These are phyloP conservation scores for Pomatorhinus ruficollis DNA, from an alignment of 2,113 vertebrate species.

Conservation along the genomic window DNA sequence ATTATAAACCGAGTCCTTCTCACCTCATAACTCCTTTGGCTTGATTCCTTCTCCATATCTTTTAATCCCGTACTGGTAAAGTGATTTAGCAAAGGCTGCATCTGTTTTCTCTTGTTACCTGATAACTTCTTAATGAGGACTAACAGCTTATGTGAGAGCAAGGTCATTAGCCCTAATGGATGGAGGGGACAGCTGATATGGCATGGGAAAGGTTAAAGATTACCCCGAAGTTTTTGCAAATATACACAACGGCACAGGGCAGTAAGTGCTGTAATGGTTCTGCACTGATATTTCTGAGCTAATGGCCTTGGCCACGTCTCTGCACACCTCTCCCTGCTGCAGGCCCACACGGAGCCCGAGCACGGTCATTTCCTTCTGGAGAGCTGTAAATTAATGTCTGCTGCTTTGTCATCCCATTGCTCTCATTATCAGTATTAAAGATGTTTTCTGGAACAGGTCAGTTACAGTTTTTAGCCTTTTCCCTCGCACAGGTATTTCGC, in stretches of 20 bases:
- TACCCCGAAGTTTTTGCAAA: constrained; percentile 55
- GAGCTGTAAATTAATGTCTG: not conserved
- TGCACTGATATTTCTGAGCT: constrained; percentile 54
- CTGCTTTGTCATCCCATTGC: not conserved
- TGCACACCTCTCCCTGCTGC: not conserved
- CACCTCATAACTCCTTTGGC: constrained; percentile 59
- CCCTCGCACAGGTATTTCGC: not conserved
- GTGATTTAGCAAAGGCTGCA: constrained; percentile 82
- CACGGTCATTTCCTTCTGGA: not conserved
- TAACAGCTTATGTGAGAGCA: constrained; percentile 86
- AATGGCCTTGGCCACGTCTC: constrained; percentile 38
- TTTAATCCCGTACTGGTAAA: constrained; percentile 73
- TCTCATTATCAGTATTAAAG: not conserved
- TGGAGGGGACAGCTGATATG: constrained; percentile 66
- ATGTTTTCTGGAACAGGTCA: not conserved
- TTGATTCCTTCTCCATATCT: constrained; percentile 71
- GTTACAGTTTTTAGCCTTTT: not conserved
- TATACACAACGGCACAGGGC: constrained; percentile 12
- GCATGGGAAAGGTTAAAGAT: constrained; percentile 79
- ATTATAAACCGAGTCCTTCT: constrained; percentile 65
- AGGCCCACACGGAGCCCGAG: not conserved
- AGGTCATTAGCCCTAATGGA: constrained; percentile 85
- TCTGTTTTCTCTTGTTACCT: constrained; percentile 82
- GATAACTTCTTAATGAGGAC: constrained; percentile 84
- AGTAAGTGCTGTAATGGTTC: constrained; percentile 37